Percentiles rank a stretch among this genome's conserved stretches.
phyloP scores from a whole-genome alignment of 2,888 invertebrate genomes.

The Craniophora ligustri region DNA sequence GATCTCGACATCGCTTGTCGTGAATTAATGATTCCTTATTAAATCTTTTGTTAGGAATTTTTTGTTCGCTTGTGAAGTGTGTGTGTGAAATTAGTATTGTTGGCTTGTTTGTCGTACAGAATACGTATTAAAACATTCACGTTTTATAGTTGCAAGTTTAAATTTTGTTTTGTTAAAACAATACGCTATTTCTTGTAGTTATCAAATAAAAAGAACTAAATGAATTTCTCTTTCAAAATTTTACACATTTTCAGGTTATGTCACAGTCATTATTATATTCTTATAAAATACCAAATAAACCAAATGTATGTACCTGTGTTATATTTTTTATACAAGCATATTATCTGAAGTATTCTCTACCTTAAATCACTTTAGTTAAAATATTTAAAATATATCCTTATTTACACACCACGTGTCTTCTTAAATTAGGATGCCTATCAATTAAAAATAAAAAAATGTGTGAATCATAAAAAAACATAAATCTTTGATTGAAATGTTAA shows the following conservation, averaged over 20 bases:
- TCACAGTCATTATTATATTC: no score
- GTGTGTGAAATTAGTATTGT: slow-evolving; percentile 27
- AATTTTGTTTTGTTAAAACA: no score
- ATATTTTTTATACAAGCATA: no score
- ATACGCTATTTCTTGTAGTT: no score
- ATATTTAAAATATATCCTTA: neutral
- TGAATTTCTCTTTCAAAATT: neutral
- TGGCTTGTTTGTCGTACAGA: neutral
- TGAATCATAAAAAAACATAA: slow-evolving; percentile 30
- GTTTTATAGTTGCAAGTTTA: neutral
- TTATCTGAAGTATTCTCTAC: no score
- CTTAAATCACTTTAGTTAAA: neutral
- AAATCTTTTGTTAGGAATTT: slow-evolving; percentile 36
- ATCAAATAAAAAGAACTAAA: no score
- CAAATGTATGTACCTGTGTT: no score
- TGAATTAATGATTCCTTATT: slow-evolving; percentile 48
- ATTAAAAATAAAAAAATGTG: slow-evolving; percentile 11
- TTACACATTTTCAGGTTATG: no score
- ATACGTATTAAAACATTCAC: neutral
- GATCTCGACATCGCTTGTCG: slow-evolving; percentile 38
- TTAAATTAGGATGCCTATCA: slow-evolving; percentile 17
- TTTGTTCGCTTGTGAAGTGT: slow-evolving; percentile 37
- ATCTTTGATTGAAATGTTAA: slow-evolving; percentile 50
- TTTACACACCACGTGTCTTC: slow-evolving; percentile 5
- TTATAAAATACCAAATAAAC: no score